Percentiles rank a stretch among this genome's conserved stretches.
These are phyloP conservation scores for Melanotaenia trifasciata DNA, from an alignment of 2,797 vertebrate genomes.

Conservation along the genomic window DNA sequence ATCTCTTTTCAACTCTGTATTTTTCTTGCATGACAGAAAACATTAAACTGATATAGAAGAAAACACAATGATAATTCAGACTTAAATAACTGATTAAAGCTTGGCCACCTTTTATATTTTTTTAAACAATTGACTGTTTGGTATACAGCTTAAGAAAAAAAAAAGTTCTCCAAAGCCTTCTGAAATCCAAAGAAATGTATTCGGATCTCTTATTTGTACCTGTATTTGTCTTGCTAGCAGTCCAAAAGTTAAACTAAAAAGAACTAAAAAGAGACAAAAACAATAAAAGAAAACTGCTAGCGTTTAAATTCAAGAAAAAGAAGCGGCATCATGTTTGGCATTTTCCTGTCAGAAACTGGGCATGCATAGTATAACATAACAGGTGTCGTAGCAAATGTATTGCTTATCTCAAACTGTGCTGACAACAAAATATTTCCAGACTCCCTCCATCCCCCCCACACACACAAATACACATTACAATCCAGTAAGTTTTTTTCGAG, in stretches of 20 bases:
- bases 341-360: neutral
- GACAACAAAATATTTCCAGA: slow-evolving; percentile 2
- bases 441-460: too few relatives aligned
- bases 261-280: neutral
- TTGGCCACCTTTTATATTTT: neutral
- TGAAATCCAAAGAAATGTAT: neutral
- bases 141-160: too few relatives aligned
- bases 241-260: neutral
- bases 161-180: neutral
- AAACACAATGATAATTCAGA: neutral
- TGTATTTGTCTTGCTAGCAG: neutral
- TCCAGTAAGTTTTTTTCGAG: slow-evolving; percentile 1
- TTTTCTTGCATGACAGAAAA: neutral
- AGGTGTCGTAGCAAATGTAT: neutral
- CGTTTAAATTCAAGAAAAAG: neutral
- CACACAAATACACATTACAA: too few relatives aligned
- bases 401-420: slow-evolving; percentile 5
- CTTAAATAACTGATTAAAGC: neutral
- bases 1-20: neutral
- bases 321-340: neutral
- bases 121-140: neutral
- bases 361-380: neutral
- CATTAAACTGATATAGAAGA: neutral
- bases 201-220: neutral
- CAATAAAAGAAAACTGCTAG: too few relatives aligned